A percentile compares a stretch with the other conserved stretches of the same genome.
Conservation (phyloP, 2,888 invertebrate genomes). For the Eledone cirrhosa region DNA sequence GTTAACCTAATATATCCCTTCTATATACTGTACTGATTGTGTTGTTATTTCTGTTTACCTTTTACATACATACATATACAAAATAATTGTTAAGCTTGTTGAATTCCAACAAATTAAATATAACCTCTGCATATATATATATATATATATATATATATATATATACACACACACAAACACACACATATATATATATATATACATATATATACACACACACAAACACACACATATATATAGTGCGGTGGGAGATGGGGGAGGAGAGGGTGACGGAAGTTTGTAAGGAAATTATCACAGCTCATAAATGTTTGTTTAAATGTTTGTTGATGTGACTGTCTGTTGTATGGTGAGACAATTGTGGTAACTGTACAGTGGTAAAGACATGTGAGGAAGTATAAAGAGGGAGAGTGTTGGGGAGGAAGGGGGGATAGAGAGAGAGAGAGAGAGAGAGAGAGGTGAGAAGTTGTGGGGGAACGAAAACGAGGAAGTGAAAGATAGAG, state of each 20-base stretch:
- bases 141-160: too few relatives aligned
- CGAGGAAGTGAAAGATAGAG: neutral
- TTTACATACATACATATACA: too few relatives aligned
- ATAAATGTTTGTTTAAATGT: too few relatives aligned
- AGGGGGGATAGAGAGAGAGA: constrained; percentile 30
- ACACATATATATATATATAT: neutral
- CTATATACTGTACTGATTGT: too few relatives aligned
- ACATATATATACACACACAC: neutral
- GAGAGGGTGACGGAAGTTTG: neutral
- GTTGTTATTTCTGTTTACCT: too few relatives aligned
- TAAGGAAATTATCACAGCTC: too few relatives aligned
- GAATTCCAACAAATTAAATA: too few relatives aligned
- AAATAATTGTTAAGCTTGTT: too few relatives aligned
- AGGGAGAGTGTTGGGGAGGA: constrained; percentile 30
- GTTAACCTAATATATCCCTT: too few relatives aligned
- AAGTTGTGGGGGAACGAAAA: constrained; percentile 28
- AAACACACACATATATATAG: neutral
- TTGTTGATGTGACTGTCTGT: neutral
- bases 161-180: too few relatives aligned
- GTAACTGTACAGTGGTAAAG: neutral
- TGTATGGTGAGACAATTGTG: neutral
- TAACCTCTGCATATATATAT: too few relatives aligned
- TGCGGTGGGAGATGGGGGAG: neutral
- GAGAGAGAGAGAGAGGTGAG: constrained; percentile 29
- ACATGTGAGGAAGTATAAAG: neutral